phyloP scores from a whole-genome alignment of 1,140 invertebrate genomes.

The Caenorhabditis latens region DNA sequence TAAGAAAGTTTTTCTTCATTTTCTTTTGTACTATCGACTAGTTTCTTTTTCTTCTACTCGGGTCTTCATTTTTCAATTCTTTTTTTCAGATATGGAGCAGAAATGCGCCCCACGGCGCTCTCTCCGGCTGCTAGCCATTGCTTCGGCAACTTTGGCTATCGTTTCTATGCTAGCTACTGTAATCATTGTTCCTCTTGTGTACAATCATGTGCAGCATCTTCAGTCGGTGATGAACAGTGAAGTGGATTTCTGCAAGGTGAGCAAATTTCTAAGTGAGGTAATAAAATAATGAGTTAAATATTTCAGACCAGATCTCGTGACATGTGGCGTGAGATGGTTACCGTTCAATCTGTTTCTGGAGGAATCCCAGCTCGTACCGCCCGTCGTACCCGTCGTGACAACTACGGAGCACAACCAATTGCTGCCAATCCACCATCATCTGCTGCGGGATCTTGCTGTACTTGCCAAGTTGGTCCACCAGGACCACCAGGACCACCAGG shows the following conservation, averaged over 20 bases:
- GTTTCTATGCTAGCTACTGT: conserved; percentile 76
- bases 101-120: conserved; percentile 68
- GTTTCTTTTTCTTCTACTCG: not conserved
- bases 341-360: conserved; percentile 73
- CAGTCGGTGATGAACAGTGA: conserved; percentile 78
- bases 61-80: not conserved
- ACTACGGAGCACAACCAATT: conserved; percentile 60
- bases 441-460: conserved; percentile 72
- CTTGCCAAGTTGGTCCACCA: conserved; percentile 76
- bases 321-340: conserved; percentile 77
- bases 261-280: not conserved
- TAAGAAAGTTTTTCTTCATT: conserved; percentile 43
- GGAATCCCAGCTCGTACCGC: conserved; percentile 19
- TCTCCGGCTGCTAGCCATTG: conserved; percentile 72
- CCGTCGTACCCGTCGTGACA: conserved; percentile 52
- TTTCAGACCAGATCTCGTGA: conserved; percentile 75
- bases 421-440: conserved; percentile 66
- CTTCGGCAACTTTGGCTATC: conserved; percentile 75
- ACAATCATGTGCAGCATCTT: conserved; percentile 76
- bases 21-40: not conserved
- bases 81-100: conserved; percentile 48
- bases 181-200: conserved; percentile 75
- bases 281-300: not conserved
- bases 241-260: conserved; percentile 77
- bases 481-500: conserved; percentile 77